These are phyloP conservation scores for Crotalus horridus DNA, from an alignment of 2,113 vertebrate genomes.

Conservation along the genomic window DNA sequence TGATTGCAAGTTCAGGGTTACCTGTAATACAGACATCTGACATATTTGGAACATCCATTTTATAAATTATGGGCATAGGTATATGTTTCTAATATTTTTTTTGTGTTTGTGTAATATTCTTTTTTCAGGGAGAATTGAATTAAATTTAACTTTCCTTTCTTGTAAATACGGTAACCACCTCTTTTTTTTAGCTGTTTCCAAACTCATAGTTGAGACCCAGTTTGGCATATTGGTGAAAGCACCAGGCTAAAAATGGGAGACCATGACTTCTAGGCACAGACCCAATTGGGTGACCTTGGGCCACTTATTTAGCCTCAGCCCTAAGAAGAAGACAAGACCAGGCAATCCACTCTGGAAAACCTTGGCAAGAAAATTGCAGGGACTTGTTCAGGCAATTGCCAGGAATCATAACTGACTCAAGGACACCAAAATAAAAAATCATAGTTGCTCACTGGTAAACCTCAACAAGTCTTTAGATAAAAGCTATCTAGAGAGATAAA, in stretches of 20 bases:
- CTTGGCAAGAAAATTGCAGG: background rate
- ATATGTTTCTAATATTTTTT: background rate
- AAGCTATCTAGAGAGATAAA: background rate
- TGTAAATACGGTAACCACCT: background rate
- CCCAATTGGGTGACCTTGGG: background rate
- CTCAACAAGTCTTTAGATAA: background rate
- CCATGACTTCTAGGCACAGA: background rate
- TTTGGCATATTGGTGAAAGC: background rate
- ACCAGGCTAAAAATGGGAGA: background rate
- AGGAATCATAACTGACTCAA: background rate
- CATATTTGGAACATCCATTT: background rate
- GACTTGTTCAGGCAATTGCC: background rate
- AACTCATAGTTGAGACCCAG: background rate
- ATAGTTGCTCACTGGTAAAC: background rate
- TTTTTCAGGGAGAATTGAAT: background rate
- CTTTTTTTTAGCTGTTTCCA: background rate
- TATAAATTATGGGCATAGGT: background rate
- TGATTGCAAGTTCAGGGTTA: background rate
- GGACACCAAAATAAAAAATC: background rate
- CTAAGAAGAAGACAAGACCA: background rate
- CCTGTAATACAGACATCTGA: background rate
- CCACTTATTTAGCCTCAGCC: background rate
- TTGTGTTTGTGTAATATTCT: background rate
- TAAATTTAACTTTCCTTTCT: background rate
- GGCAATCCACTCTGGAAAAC: background rate